Evolutionary conservation across 2,888 invertebrate species (phyloP), one percentile per base, ranked within the genome.

Genomic region (Crepidodera aurea): DNA sequence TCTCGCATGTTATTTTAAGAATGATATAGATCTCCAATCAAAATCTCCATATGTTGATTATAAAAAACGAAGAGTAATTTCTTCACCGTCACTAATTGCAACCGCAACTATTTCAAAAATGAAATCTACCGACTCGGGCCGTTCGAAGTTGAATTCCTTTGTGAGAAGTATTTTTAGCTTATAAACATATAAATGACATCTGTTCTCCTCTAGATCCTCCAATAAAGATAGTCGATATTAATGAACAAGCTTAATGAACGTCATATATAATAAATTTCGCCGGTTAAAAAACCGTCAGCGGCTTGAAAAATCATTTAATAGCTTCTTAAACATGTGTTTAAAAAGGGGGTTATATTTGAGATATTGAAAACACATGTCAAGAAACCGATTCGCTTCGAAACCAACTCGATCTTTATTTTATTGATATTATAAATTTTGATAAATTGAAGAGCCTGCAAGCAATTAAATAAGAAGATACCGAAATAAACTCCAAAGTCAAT

Each of bases 261-360:
- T 66, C 69, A 65, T 67, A 63, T 66, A 69, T 67, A 69, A 69
- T 69, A 69, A 69, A 69, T 69, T 63, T 66, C 59, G 61, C 54
- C 61, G 60, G 60, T 64, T 67, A 68, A 68, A 66, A 68, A 68
- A 66, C 53, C 61, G 46, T 64, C 53, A 55, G 39, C 57, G 62
- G 61, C 65, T 58, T 66, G 69, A 69, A 69, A 69, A 69, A 69
- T 69, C 67, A 69, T 69, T 68, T 71, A 71, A 71, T 69, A 66
- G 68, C 64, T 67, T 65, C 66, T 64, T 65, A 66, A 69, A 69
- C 68, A 71, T 71, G 71, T 71, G 67, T 69, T 64, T 67, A 57
- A 67, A 65, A 62, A 63, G 70, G 67, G 68, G 48, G 25, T 48
- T 65, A 68, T 65, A 68, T 71, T 68, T 67, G 67, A 69, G 71